Evolutionary conservation across 2,888 invertebrate species (phyloP), one percentile per base, ranked within the genome.

Genomic region (Neuroscelio doddi): DNA sequence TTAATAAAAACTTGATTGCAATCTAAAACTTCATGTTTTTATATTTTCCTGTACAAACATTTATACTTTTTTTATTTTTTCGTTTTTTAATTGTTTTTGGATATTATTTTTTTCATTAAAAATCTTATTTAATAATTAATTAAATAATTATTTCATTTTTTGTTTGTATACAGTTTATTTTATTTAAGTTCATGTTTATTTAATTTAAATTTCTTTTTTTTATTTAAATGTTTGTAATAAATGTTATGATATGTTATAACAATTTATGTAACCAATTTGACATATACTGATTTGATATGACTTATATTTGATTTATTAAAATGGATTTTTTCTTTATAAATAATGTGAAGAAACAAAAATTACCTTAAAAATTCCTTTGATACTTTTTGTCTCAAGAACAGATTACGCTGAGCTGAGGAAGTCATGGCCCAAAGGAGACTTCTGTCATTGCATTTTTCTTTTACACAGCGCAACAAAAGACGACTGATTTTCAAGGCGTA

Each of bases 351-450:
- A 44, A 32, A 17, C 1, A 16, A n/a, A 10, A 46, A 65, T 69
- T 72, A 77, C 76, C 72, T 77, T 57, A 64, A 49, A 67, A 62
- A 61, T 65, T 47, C 52, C 47, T 69, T 59, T 52, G 41, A 45
- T 49, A 61, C 53, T 47, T 69, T 62, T 66, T 67, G 51, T 68
- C 55, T 71, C 64, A 64, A 58, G 53, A 69, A 73, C 71, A 65
- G 66, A 53, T 70, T 65, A 58, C 64, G 57, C 51, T 59, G 74
- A 67, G 71, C 70, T 68, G 58, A 59, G 51, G 58, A 68, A 72
- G 70, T 69, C 79, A 79, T 79, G 76, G 73, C 75, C 74, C 74
- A 72, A 73, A 61, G 68, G 71, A 70, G 64, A 63, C 56, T 72
- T 71, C 77, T 76, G 74, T 75, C 68, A 71, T 72, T 58, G 56